Evolutionary conservation across 2,113 vertebrate species (phyloP), one percentile per base, ranked within the genome.

Genomic region (Boulengeromyrus knoepffleri): DNA sequence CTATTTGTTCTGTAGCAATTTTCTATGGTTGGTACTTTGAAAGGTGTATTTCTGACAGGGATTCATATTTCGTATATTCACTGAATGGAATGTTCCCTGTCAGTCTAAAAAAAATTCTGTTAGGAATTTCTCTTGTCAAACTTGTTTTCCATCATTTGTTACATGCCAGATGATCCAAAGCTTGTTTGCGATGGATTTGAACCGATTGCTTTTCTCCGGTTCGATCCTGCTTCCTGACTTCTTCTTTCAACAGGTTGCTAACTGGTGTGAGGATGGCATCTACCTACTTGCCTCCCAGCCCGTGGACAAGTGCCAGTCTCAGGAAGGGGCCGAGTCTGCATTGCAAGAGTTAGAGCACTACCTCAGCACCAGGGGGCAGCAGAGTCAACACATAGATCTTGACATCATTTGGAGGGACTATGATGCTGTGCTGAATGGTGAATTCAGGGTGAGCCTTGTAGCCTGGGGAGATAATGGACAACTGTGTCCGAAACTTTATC

Each of bases 261-360:
- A 95, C 91, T 99, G 98, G 98, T 97, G 97, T 0, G 98, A 99
- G 36, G 97, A 98, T 92, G 99, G 99, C 17, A 98, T 99, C 90
- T 99, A 97, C 93, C 94, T 99, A 92, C 95, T 99, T 93, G 99
- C 98, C 12, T 99, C 97, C 0, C 99, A 99, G 91, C 97, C 97
- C 0, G 97, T 99, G 87, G 99, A 99, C 95, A 99, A 98, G 92
- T 99, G 98, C 94, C 98, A 99, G 90, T 98, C 98, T 50, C 98
- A 99, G 49, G 99, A 99, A 42, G 98, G 99, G 3, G 99, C 98
- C 0, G 97, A 99, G 95, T 95, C 97, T 0, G 98, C 99, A 0
- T 95, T 99, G 88, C 97, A 97, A 92, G 99, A 99, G 92, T 96
- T 99, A 0, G 98, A 99, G 96, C 96, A 94, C 88, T 98, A 98